phyloP scores from a whole-genome alignment of 2,797 vertebrate genomes.

The Neoniphon sammara region DNA sequence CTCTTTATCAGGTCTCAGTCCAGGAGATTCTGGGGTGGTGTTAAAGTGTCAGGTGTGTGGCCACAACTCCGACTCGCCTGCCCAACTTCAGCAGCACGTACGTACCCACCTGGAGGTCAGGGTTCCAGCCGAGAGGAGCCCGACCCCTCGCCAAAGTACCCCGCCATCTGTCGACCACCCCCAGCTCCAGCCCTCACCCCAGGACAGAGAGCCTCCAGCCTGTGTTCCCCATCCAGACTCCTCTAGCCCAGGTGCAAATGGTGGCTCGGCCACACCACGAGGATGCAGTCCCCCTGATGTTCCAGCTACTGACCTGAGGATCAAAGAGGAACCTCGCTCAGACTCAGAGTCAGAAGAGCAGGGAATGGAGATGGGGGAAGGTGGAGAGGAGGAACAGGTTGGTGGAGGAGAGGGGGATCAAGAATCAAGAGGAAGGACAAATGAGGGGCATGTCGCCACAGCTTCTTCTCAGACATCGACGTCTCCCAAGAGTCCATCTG shows the following conservation, averaged over 20 bases:
- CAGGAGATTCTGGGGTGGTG: conserved; percentile 81
- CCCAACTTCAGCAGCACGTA: conserved; percentile 89
- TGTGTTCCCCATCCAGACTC: conserved; percentile 78
- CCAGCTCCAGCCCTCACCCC: conserved; percentile 64
- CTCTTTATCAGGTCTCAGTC: conserved; percentile 80
- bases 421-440: conserved; percentile 36
- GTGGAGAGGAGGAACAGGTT: conserved; percentile 48
- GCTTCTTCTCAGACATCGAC: conserved; percentile 73
- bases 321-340: conserved; percentile 89
- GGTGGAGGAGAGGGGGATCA: conserved; percentile 38
- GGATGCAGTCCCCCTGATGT: conserved; percentile 66
- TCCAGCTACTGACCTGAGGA: conserved; percentile 56
- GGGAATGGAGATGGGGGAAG: conserved; percentile 35
- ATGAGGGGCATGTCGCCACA: neutral
- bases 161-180: conserved; percentile 64
- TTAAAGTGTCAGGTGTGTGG: conserved; percentile 88
- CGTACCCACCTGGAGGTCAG: conserved; percentile 84
- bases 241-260: conserved; percentile 82
- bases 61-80: conserved; percentile 86
- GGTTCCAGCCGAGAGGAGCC: conserved; percentile 75
- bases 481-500: conserved; percentile 85
- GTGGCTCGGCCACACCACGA: conserved; percentile 75
- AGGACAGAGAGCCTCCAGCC: conserved; percentile 73
- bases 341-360: conserved; percentile 79
- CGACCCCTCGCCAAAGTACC: conserved; percentile 73